Percentiles rank a stretch among this genome's conserved stretches.
These are phyloP conservation scores for Acanthis flammea DNA, from an alignment of 2,797 vertebrate genomes.

Conservation along the genomic window DNA sequence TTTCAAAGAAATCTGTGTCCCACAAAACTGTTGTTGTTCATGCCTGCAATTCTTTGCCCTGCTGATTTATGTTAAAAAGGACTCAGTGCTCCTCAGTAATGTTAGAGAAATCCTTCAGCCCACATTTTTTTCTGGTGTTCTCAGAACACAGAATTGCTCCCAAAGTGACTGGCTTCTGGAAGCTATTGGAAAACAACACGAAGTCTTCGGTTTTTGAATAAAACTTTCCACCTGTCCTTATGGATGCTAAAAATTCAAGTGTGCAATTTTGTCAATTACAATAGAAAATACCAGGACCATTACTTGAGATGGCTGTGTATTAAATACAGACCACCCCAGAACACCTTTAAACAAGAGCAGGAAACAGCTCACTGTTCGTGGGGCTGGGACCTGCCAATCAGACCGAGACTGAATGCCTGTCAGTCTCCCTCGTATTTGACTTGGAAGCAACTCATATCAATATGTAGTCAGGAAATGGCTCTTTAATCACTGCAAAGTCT, in stretches of 20 bases:
- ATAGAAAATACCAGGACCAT: conserved; percentile 4
- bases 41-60: not conserved
- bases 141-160: conserved; percentile 6
- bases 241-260: conserved; percentile 42
- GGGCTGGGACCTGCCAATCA: conserved; percentile 33
- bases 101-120: conserved; percentile 18
- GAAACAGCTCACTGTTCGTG: not conserved
- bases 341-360: conserved; percentile 7
- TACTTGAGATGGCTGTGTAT: conserved; percentile 1
- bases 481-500: conserved; percentile 67
- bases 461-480: conserved; percentile 66
- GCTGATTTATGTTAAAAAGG: conserved; percentile 18
- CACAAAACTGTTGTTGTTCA: not conserved
- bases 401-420: conserved; percentile 30
- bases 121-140: conserved; percentile 41
- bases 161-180: conserved; percentile 48
- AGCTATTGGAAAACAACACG: conserved; percentile 27
- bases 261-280: conserved; percentile 33
- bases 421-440: conserved; percentile 44
- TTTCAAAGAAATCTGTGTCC: not conserved
- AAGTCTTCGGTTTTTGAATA: conserved; percentile 32
- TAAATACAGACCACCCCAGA: conserved; percentile 27
- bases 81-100: not conserved
- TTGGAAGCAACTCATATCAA: conserved; percentile 63
- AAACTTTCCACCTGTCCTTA: conserved; percentile 61